A percentile compares a stretch with the other conserved stretches of the same genome.
These are phyloP conservation scores for Dolichomitus sp. DNA, from an alignment of 2,888 invertebrate genomes.

Conservation along the genomic window DNA sequence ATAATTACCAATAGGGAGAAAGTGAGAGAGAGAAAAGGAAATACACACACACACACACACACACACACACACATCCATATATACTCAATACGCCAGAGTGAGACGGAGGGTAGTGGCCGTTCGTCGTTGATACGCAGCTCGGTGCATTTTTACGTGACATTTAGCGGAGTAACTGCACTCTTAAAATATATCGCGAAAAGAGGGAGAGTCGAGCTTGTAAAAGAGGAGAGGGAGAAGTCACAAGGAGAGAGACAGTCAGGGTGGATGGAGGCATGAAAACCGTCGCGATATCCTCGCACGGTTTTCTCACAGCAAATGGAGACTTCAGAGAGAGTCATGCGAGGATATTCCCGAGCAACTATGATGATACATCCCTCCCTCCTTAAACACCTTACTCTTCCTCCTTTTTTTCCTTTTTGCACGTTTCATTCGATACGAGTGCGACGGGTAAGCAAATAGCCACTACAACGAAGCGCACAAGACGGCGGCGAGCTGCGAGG, in stretches of 20 bases:
- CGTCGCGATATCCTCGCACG: conserved; percentile 10
- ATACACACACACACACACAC: background rate
- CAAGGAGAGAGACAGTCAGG: background rate
- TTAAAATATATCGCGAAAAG: conserved; percentile 57
- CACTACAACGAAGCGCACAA: conserved; percentile 37
- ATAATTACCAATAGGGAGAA: too few relatives aligned
- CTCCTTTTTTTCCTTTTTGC: background rate
- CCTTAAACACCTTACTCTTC: background rate
- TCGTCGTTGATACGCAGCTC: conserved; percentile 23
- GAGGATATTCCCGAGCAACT: conserved; percentile 1
- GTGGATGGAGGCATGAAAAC: conserved; percentile 11
- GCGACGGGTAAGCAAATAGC: conserved; percentile 46
- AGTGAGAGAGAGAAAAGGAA: background rate
- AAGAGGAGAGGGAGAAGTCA: background rate
- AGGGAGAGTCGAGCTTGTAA: conserved; percentile 35
- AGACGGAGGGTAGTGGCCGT: conserved; percentile 10
- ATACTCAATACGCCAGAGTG: background rate
- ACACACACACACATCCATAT: background rate
- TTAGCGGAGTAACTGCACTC: conserved; percentile 47
- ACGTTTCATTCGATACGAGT: conserved; percentile 37
- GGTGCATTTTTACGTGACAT: conserved; percentile 61
- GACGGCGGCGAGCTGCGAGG: conserved; percentile 37
- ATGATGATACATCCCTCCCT: conserved; percentile 18
- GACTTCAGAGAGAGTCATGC: conserved; percentile 4
- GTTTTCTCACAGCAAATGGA: conserved; percentile 14